Percentiles rank a stretch among this genome's conserved stretches.
These are phyloP conservation scores for Schmidtea mediterranea DNA, from an alignment of 1,140 invertebrate species.

Conservation along the genomic window DNA sequence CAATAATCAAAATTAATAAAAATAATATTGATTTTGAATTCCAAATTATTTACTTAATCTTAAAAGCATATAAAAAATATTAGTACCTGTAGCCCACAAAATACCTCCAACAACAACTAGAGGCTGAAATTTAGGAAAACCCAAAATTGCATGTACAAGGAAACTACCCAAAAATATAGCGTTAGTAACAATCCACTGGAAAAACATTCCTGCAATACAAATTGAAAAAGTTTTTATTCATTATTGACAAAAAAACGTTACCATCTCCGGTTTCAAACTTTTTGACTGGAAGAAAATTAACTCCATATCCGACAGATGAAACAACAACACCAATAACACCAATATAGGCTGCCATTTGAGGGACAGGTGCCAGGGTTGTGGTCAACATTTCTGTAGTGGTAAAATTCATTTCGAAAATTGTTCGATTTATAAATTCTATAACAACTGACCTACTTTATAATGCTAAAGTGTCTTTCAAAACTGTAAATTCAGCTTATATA, in stretches of 20 bases:
- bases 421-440: too few relatives aligned
- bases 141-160: constrained; percentile 15
- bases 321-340: constrained; percentile 18
- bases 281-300: constrained; percentile 26
- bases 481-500: too few relatives aligned
- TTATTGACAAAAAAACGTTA: constrained; percentile 10
- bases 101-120: constrained; percentile 22
- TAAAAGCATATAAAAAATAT: too few relatives aligned
- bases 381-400: too few relatives aligned
- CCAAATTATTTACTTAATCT: too few relatives aligned
- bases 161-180: constrained; percentile 18
- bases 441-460: too few relatives aligned
- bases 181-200: constrained; percentile 22
- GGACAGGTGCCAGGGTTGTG: too few relatives aligned
- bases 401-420: too few relatives aligned
- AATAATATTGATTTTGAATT: too few relatives aligned
- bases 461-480: too few relatives aligned
- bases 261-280: constrained; percentile 27
- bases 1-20: too few relatives aligned
- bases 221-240: background rate
- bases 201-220: constrained; percentile 21
- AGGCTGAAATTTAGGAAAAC: constrained; percentile 16
- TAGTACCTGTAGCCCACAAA: constrained; percentile 21
- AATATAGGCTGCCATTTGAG: constrained; percentile 8
- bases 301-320: constrained; percentile 22